These are phyloP conservation scores for Popillia japonica DNA, from an alignment of 1,140 invertebrate genomes.

Conservation along the genomic window DNA sequence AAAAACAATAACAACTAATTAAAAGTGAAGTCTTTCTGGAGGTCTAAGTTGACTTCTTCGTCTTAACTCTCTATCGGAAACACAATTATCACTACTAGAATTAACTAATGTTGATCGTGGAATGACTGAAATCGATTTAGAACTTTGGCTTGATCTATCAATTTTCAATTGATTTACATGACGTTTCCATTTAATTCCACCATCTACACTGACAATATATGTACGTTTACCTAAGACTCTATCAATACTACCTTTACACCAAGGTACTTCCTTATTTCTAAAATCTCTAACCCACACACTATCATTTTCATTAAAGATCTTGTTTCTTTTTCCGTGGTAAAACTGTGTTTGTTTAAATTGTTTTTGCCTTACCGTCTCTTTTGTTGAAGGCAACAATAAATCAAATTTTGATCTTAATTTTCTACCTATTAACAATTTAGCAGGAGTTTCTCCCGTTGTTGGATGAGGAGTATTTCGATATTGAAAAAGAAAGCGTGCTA, in stretches of 20 bases:
- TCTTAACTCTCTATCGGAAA: not conserved
- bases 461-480: too few relatives aligned
- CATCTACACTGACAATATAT: not conserved
- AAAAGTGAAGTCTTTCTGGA: too few relatives aligned
- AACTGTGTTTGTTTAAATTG: not conserved
- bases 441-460: too few relatives aligned
- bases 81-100: not conserved
- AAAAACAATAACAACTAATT: too few relatives aligned
- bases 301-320: not conserved
- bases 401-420: constrained; percentile 26
- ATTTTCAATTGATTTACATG: not conserved
- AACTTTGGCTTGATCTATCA: not conserved
- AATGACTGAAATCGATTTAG: not conserved
- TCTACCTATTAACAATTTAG: not conserved
- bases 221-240: too few relatives aligned
- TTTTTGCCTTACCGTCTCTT: not conserved
- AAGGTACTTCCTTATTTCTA: not conserved
- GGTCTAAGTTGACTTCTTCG: too few relatives aligned
- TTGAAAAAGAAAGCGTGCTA: too few relatives aligned
- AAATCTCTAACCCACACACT: not conserved
- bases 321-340: not conserved
- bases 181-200: not conserved
- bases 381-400: constrained; percentile 18
- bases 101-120: constrained; percentile 6
- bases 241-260: not conserved